phyloP scores from a whole-genome alignment of 2,888 invertebrate genomes.

The Cephus pulcher region DNA sequence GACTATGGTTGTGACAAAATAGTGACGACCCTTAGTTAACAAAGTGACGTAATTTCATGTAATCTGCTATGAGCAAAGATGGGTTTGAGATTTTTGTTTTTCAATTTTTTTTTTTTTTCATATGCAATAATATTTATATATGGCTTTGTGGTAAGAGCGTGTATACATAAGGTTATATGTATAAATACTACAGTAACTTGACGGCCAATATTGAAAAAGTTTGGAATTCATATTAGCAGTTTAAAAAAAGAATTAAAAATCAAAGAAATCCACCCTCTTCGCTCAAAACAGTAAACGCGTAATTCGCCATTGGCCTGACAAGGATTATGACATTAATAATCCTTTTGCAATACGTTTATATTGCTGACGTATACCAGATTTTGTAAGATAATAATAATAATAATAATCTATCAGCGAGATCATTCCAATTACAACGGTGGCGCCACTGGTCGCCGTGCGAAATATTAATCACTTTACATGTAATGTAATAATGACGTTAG shows the following conservation, averaged over 20 bases:
- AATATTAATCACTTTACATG: neutral
- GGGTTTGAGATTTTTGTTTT: neutral
- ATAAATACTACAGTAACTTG: constrained; percentile 59
- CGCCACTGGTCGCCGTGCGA: neutral
- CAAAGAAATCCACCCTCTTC: neutral
- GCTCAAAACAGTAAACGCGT: neutral
- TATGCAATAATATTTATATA: constrained; percentile 40
- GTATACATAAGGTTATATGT: constrained; percentile 54
- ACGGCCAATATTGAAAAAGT: neutral
- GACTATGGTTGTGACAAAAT: constrained; percentile 38
- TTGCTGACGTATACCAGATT: constrained; percentile 15
- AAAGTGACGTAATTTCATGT: neutral
- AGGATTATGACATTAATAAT: neutral
- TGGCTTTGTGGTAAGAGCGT: constrained; percentile 32
- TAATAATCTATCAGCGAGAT: constrained; percentile 46
- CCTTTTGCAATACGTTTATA: neutral
- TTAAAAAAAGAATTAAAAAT: neutral
- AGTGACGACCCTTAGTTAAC: neutral
- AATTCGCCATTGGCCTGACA: neutral
- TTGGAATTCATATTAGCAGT: neutral
- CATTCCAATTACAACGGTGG: constrained; percentile 23
- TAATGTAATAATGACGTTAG: neutral
- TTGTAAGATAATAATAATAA: constrained; percentile 20
- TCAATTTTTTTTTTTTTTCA: constrained; percentile 6
- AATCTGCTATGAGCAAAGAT: neutral